Percentiles rank a stretch among this genome's conserved stretches.
phyloP scores from a whole-genome alignment of 2,113 vertebrate genomes.

The Jaculus jaculus region DNA sequence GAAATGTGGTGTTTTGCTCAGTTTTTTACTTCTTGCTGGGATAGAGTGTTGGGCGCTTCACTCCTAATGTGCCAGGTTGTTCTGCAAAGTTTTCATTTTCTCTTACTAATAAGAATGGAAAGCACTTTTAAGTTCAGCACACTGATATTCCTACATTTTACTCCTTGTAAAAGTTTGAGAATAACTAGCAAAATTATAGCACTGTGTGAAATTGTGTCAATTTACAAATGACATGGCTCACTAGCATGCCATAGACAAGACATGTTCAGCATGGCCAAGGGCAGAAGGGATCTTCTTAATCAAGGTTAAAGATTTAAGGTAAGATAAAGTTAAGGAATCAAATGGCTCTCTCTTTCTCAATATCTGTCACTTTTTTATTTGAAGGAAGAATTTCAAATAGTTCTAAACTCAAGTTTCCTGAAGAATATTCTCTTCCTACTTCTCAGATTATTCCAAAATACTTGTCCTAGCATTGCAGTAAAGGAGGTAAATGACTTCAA shows the following conservation, averaged over 20 bases:
- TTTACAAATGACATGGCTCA: conserved; percentile 4
- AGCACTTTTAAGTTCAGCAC: not conserved
- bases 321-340: conserved; percentile 33
- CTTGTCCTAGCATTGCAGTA: not conserved
- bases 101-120: not conserved
- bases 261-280: not conserved
- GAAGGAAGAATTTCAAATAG: conserved; percentile 1
- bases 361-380: not conserved
- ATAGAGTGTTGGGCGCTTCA: not conserved
- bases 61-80: not conserved
- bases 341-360: not conserved
- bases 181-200: not conserved
- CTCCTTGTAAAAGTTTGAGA: not conserved
- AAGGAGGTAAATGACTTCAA: not conserved
- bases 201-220: not conserved
- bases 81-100: not conserved
- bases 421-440: conserved; percentile 18
- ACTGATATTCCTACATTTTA: not conserved
- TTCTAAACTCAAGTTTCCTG: not conserved
- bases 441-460: conserved; percentile 22
- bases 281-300: not conserved
- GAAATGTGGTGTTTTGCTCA: not conserved
- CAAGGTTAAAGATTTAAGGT: not conserved
- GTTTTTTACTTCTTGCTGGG: not conserved
- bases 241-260: not conserved